Percentiles rank a stretch among this genome's conserved stretches.
Evolutionary conservation across 2,113 vertebrate genomes (phyloP).

Genomic region (Alligator mississippiensis): DNA sequence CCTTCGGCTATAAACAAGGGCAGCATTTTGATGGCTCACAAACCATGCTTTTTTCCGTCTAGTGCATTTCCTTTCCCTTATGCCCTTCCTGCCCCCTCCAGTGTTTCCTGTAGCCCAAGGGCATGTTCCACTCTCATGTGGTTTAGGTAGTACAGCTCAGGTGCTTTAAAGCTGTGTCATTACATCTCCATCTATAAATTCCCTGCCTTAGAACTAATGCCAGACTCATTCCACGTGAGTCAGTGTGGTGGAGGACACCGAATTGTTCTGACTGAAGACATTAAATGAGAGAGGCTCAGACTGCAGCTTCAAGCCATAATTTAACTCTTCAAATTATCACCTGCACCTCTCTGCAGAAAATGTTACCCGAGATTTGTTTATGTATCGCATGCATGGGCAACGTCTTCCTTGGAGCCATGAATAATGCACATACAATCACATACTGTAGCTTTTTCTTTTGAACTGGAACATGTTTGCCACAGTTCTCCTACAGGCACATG

Average conservation of each 20-base stretch:
- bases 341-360: too few species aligned
- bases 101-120: background rate
- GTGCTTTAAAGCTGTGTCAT: background rate
- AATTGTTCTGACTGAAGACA: background rate
- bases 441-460: too few species aligned
- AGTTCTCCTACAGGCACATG: too few species aligned
- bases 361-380: too few species aligned
- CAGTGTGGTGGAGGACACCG: background rate
- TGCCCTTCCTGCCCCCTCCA: background rate
- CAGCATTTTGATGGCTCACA: background rate
- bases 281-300: background rate
- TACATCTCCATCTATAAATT: background rate
- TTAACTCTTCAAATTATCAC: too few species aligned
- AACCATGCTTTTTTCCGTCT: background rate
- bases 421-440: too few species aligned
- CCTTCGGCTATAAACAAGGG: background rate
- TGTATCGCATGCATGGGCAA: too few species aligned
- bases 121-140: background rate
- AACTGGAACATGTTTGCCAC: too few species aligned
- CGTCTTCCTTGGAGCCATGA: too few species aligned
- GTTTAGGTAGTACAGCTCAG: background rate
- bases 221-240: accelerated
- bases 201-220: accelerated
- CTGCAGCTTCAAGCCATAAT: too few species aligned
- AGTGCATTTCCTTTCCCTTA: background rate